Evolutionary conservation across 2,888 invertebrate genomes (phyloP).

Genomic region (Cosmia pyralina): DNA sequence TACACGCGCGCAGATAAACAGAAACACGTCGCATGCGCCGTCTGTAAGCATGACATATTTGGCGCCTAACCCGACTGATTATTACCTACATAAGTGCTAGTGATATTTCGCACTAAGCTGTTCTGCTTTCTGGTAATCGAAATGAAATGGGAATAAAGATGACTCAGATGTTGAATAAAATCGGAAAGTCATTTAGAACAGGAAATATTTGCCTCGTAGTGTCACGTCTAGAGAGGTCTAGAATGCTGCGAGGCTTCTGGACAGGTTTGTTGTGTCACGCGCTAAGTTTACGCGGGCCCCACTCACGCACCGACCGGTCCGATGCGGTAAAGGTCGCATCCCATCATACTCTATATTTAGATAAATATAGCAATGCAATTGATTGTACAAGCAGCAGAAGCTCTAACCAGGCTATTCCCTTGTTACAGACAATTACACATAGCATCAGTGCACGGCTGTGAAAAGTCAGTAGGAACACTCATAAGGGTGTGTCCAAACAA

Average conservation of each 20-base stretch:
- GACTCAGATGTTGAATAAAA: conserved; percentile 6
- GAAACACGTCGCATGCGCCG: conserved; percentile 9
- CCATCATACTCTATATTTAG: conserved; percentile 36
- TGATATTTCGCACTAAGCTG: conserved; percentile 2
- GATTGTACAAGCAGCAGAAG: conserved; percentile 1
- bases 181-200: neutral
- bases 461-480: conserved; percentile 93
- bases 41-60: conserved; percentile 24
- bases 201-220: conserved; percentile 17
- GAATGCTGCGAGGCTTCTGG: conserved; percentile 22
- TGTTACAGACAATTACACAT: conserved; percentile 95
- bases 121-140: conserved; percentile 9
- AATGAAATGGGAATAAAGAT: conserved; percentile 13
- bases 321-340: conserved; percentile 40
- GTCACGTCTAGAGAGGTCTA: conserved; percentile 28
- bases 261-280: conserved; percentile 32
- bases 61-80: conserved; percentile 23
- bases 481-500: conserved; percentile 95
- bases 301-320: conserved; percentile 36
- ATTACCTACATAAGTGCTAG: conserved; percentile 1
- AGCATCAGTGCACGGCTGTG: conserved; percentile 94
- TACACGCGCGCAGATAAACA: conserved; percentile 49
- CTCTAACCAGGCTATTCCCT: conserved; percentile 35
- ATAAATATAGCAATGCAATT: conserved; percentile 16
- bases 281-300: conserved; percentile 32